A percentile compares a stretch with the other conserved stretches of the same genome.
These are phyloP conservation scores for Anguilla megastoma DNA, from an alignment of 2,797 vertebrate genomes.

Conservation along the genomic window DNA sequence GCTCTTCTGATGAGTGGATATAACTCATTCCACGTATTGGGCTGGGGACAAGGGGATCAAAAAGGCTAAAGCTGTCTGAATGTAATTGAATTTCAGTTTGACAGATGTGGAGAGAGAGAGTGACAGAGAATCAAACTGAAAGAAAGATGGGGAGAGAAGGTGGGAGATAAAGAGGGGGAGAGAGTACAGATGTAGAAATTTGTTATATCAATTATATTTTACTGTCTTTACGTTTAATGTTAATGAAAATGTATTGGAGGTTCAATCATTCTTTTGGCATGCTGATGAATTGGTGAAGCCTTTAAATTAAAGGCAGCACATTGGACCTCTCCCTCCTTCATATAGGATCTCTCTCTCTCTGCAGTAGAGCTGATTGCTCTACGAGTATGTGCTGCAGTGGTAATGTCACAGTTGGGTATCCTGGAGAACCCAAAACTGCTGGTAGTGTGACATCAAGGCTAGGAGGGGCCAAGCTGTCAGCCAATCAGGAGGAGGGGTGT, in stretches of 20 bases:
- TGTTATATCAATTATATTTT: not conserved
- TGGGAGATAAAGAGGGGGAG: not conserved
- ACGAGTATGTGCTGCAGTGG: slow-evolving; percentile 26
- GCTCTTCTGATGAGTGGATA: not conserved
- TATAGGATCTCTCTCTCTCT: not conserved
- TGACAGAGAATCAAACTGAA: not conserved
- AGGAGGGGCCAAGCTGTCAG: not conserved
- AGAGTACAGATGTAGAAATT: not conserved
- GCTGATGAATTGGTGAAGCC: not conserved
- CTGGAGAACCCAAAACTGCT: slow-evolving; percentile 43
- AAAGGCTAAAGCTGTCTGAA: not conserved
- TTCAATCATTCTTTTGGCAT: not conserved
- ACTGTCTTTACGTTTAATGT: not conserved
- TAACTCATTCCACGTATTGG: not conserved
- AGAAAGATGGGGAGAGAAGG: not conserved
- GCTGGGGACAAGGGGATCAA: not conserved
- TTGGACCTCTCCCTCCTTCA: not conserved
- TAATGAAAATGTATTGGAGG: not conserved
- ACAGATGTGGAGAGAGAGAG: not conserved
- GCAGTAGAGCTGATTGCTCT: not conserved
- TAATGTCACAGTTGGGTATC: slow-evolving; percentile 47
- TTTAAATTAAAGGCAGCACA: not conserved
- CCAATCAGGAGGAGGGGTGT: not conserved
- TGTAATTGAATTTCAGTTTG: not conserved
- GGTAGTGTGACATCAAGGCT: slow-evolving; percentile 22